Evolutionary conservation across 2,113 vertebrate species (phyloP).

Genomic region (Daphoenositta chrysoptera): DNA sequence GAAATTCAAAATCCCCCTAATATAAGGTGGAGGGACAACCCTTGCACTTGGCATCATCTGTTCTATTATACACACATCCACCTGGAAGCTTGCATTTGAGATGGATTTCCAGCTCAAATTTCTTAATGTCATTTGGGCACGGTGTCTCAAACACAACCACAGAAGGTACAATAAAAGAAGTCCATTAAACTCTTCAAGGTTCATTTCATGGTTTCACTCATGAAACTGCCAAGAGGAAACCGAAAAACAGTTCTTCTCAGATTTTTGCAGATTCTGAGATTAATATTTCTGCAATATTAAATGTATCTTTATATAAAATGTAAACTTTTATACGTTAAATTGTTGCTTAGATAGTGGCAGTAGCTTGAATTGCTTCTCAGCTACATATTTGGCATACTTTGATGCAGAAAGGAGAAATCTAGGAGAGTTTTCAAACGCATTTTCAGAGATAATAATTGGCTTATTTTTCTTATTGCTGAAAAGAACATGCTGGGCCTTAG

Average conservation of each 20-base stretch:
- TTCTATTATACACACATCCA: background rate
- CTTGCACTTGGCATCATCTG: background rate
- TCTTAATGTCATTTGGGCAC: background rate
- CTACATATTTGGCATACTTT: background rate
- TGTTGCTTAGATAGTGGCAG: background rate
- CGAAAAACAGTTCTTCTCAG: background rate
- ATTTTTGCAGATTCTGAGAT: background rate
- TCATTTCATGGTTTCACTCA: background rate
- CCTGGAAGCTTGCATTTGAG: background rate
- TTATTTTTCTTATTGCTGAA: background rate
- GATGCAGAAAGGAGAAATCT: background rate
- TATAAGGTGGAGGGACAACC: background rate
- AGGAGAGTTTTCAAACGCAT: background rate
- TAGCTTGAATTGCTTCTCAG: background rate
- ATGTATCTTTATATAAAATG: background rate
- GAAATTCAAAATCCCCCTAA: slow-evolving; percentile 52
- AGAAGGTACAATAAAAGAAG: background rate
- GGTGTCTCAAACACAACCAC: background rate
- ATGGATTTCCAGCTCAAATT: background rate
- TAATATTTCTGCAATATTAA: background rate
- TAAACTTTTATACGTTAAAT: background rate
- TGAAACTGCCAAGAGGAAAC: background rate
- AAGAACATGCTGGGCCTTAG: background rate
- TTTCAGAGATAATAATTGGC: background rate
- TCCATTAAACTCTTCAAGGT: background rate